Evolutionary conservation across 2,113 vertebrate genomes (phyloP).

Genomic region (Lasiurus cinereus): DNA sequence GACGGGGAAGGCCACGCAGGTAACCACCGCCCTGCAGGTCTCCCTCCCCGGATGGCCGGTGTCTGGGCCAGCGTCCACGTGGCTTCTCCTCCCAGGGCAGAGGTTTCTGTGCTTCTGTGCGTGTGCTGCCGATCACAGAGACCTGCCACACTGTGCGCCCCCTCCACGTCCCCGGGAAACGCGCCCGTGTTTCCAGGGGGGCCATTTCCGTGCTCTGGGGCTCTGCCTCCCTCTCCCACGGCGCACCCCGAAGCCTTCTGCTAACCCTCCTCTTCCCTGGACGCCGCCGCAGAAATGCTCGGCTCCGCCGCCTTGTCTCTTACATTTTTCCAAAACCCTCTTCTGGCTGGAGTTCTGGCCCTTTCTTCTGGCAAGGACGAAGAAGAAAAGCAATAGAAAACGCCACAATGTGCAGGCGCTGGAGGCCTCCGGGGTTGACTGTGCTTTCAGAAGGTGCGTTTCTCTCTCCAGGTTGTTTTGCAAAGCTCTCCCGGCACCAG

Average conservation of each 20-base stretch:
- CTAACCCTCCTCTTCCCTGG: background rate
- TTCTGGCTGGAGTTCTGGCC: slow-evolving; percentile 57
- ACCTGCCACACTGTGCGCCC: background rate
- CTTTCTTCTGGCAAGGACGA: slow-evolving; percentile 52
- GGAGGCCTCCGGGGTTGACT: slow-evolving; percentile 39
- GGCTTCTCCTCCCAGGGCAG: background rate
- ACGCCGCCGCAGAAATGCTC: background rate
- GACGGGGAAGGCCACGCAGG: background rate
- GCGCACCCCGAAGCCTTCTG: background rate
- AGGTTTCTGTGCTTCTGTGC: background rate
- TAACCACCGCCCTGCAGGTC: no score
- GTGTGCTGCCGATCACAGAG: background rate
- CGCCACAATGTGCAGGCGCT: slow-evolving; percentile 46
- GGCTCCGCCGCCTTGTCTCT: slow-evolving; percentile 26
- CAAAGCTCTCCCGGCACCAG: background rate
- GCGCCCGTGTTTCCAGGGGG: background rate
- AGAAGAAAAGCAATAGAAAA: slow-evolving; percentile 56
- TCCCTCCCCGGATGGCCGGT: background rate
- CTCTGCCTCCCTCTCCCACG: background rate
- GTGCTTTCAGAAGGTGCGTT: slow-evolving; percentile 51
- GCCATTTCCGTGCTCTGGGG: background rate
- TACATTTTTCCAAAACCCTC: slow-evolving; percentile 43
- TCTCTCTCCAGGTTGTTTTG: slow-evolving; percentile 68
- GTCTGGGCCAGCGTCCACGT: background rate
- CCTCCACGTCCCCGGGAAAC: background rate